Percentiles rank a stretch among this genome's conserved stretches.
These are phyloP conservation scores for Nestor notabilis DNA, from an alignment of 2,113 vertebrate species.

Conservation along the genomic window DNA sequence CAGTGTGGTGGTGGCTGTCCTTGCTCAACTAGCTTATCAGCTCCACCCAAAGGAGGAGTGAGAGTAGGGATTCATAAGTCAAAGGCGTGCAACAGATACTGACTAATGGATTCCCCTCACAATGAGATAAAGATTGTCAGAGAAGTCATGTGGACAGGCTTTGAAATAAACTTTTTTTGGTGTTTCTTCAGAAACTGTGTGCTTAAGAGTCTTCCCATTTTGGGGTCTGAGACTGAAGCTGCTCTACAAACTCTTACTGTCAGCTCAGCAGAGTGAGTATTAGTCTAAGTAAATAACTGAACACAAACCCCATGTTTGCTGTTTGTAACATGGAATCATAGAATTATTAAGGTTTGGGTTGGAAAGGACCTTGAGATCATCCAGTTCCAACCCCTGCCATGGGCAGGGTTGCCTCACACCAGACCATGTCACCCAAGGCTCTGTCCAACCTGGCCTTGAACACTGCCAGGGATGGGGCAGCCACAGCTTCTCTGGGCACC, in stretches of 20 bases:
- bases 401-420: background rate
- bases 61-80: background rate
- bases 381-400: background rate
- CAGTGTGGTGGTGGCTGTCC: background rate
- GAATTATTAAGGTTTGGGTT: background rate
- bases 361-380: background rate
- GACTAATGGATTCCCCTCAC: background rate
- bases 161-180: background rate
- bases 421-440: background rate
- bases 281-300: background rate
- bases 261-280: background rate
- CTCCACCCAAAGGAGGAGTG: background rate
- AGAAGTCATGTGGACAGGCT: background rate
- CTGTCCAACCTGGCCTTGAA: background rate
- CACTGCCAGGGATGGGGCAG: background rate
- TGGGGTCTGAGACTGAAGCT: background rate
- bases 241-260: background rate
- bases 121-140: background rate
- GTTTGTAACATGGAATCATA: background rate
- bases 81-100: background rate
- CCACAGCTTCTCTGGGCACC: too few relatives aligned
- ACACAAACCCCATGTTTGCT: background rate
- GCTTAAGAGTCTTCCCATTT: background rate
- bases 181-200: background rate
- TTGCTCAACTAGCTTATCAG: background rate